Conservation (phyloP, 2,888 invertebrate genomes). For the Leucoptera coffeella region DNA sequence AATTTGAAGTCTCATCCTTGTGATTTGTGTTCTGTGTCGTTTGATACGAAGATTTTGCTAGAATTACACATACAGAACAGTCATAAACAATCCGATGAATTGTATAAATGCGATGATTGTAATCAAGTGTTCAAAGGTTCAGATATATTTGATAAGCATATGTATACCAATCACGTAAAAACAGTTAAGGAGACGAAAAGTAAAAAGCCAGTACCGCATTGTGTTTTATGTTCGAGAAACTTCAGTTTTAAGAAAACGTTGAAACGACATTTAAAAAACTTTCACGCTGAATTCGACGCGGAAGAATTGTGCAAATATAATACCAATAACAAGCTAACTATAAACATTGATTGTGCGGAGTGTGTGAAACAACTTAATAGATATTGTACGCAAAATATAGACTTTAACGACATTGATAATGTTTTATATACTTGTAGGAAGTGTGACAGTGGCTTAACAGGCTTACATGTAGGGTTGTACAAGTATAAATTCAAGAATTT, state of each 20-base stretch:
- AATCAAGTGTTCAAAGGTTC: slow-evolving; percentile 27
- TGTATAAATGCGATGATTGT: slow-evolving; percentile 32
- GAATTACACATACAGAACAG: slow-evolving; percentile 21
- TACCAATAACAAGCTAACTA: slow-evolving; percentile 10
- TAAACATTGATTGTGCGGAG: slow-evolving; percentile 20
- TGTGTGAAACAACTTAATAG: slow-evolving; percentile 24
- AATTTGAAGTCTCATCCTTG: slow-evolving; percentile 32
- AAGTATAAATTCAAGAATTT: slow-evolving; percentile 12
- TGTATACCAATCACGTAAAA: slow-evolving; percentile 14
- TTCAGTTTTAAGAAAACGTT: slow-evolving; percentile 33
- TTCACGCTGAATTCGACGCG: slow-evolving; percentile 23
- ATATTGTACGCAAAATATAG: slow-evolving; percentile 13
- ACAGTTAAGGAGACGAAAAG: slow-evolving; percentile 9
- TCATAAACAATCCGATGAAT: slow-evolving; percentile 25
- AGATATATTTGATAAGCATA: slow-evolving; percentile 24
- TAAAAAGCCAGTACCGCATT: slow-evolving; percentile 18
- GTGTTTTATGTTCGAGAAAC: slow-evolving; percentile 29
- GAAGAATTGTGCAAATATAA: slow-evolving; percentile 25
- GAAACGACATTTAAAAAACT: slow-evolving; percentile 30
- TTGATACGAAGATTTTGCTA: slow-evolving; percentile 20
- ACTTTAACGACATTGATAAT: slow-evolving; percentile 15
- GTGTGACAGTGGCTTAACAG: slow-evolving; percentile 16
- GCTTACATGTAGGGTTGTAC: slow-evolving; percentile 19
- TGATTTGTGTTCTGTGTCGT: slow-evolving; percentile 25
- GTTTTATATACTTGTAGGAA: slow-evolving; percentile 20